Base-by-base conservation (phyloP, 2,797 vertebrate genomes). In the Sebastes wilsoni region DNA sequence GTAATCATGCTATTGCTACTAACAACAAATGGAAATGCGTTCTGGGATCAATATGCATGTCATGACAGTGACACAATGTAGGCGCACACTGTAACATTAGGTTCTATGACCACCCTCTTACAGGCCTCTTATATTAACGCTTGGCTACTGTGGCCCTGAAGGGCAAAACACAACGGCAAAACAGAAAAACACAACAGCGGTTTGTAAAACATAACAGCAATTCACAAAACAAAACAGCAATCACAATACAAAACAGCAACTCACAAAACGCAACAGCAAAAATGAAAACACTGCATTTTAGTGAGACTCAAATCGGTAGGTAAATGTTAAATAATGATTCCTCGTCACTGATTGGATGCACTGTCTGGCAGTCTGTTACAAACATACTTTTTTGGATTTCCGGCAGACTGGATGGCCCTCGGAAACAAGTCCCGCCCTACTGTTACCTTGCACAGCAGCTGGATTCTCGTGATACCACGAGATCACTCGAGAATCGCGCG, bases 11-110 rank as follows among this genome's bases (percentile, higher is more conserved):
- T 46, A 22, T 70, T 83, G 78, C 84, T 62, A 70, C 66, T 71
- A 73, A 87, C 81, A 78, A 82, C 80, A 88, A 82, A 85, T 87
- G 74, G 82, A 87, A 78, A 80, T 70, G 69, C 54, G 32, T 64
- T 80, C 66, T 69, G 59, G 64, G 78, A 90, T 87, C 79, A 82
- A 84, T 83, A 81, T 86, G 85, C 69, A 76, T 75, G 66, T 73
- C 86, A 82, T 77, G 70, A 75, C 82, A 74, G 60, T 20, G 36
- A 54, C 77, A 82, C 72, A 49, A 82, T 80, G 62, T 34, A 42
- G 42, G 30, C 1, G 6, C 22, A 58, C 23, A 20, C 32, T 69
- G 73, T 59, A 52, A 62, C 55, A 86, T 69, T 83, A 36, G 75
- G 75, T 55, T 77, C 55, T 52, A 49, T 67, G 83, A 81, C 72